Conservation (phyloP, 2,113 vertebrate genomes). For the Sebastes schlegelii region DNA sequence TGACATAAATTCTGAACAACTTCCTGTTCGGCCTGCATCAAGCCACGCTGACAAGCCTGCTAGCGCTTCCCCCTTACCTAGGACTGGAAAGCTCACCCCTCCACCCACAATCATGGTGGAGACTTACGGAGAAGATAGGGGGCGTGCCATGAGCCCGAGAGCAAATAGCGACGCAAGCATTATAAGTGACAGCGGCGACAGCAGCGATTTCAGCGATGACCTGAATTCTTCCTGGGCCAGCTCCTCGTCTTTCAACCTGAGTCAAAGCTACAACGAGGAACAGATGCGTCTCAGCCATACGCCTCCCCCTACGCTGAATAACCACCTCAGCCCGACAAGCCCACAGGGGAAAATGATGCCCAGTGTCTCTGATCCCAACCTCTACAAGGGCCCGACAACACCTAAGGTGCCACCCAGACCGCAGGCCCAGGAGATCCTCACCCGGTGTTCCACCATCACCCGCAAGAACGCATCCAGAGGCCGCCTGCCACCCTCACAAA, state of each 20-base stretch:
- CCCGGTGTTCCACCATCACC: slow-evolving; percentile 87
- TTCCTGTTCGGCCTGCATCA: not conserved
- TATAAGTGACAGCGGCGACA: slow-evolving; percentile 11
- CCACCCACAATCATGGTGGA: slow-evolving; percentile 70
- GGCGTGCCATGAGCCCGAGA: not conserved
- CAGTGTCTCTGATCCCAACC: slow-evolving; percentile 57
- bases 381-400: slow-evolving; percentile 12
- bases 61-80: rapidly evolving
- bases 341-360: slow-evolving; percentile 14
- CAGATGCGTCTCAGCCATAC: slow-evolving; percentile 24
- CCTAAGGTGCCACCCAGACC: slow-evolving; percentile 88
- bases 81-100: not conserved
- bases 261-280: not conserved
- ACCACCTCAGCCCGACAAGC: slow-evolving; percentile 59
- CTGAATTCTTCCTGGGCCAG: slow-evolving; percentile 37
- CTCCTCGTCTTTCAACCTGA: slow-evolving; percentile 51
- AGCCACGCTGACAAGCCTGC: rapidly evolving
- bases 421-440: slow-evolving; percentile 81
- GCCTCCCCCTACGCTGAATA: rapidly evolving
- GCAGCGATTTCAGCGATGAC: slow-evolving; percentile 67
- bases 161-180: slow-evolving; percentile 33
- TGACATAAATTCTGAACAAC: not conserved
- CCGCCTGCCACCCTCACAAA: not conserved
- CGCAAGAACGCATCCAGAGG: slow-evolving; percentile 73
- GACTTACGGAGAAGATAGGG: slow-evolving; percentile 25